A percentile compares a stretch with the other conserved stretches of the same genome.
Evolutionary conservation across 2,113 vertebrate genomes (phyloP).

Genomic region (Calcarius ornatus): DNA sequence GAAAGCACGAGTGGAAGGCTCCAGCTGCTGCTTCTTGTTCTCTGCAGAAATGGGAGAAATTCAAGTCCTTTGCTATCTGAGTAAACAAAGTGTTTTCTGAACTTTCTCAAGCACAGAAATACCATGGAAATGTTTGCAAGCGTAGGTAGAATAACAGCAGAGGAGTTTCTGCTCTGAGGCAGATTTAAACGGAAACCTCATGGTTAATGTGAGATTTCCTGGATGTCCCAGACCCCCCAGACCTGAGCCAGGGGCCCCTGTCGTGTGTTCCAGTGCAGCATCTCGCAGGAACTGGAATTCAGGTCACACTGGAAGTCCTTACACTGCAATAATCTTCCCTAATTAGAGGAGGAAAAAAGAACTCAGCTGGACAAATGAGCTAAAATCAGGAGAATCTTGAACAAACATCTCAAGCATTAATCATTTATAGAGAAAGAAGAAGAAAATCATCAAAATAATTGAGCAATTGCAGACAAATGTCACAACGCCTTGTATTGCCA

Average conservation of each 20-base stretch:
- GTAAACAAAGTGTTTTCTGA: not conserved
- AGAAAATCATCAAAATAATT: slow-evolving; percentile 70
- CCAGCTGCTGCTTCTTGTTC: not conserved
- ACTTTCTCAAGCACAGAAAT: not conserved
- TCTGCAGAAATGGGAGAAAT: not conserved
- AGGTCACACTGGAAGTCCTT: slow-evolving; percentile 46
- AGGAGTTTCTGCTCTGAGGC: slow-evolving; percentile 24
- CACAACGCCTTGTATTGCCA: slow-evolving; percentile 52
- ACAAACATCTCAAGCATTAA: slow-evolving; percentile 69
- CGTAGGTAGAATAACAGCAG: not conserved
- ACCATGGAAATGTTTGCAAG: not conserved
- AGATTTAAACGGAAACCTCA: not conserved
- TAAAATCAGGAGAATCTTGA: slow-evolving; percentile 69
- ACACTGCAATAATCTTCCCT: slow-evolving; percentile 11
- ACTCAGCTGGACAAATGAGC: slow-evolving; percentile 65
- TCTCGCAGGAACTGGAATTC: slow-evolving; percentile 22
- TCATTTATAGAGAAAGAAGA: slow-evolving; percentile 69
- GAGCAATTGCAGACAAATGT: slow-evolving; percentile 66
- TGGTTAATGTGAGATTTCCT: not conserved
- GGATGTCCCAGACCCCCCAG: not conserved
- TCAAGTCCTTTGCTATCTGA: not conserved
- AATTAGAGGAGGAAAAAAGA: slow-evolving; percentile 59
- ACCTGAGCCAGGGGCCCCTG: not conserved
- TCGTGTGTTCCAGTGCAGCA: not conserved
- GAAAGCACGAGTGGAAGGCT: not conserved